Percentiles rank a stretch among this genome's conserved stretches.
phyloP scores from a whole-genome alignment of 1,140 invertebrate genomes.

The Atta texana region DNA sequence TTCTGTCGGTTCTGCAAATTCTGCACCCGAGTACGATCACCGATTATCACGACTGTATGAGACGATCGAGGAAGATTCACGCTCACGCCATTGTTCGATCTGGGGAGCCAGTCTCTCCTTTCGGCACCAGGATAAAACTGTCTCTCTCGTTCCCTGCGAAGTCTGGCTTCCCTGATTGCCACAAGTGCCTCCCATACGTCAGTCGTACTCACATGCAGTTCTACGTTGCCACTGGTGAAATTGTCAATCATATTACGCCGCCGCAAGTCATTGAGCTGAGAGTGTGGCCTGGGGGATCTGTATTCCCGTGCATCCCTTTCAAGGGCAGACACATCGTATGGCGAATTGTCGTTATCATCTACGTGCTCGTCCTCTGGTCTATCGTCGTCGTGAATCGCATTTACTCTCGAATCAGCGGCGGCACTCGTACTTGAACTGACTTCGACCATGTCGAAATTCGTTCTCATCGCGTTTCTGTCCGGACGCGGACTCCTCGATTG shows the following conservation, averaged over 20 bases:
- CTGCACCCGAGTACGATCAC: conserved; percentile 77
- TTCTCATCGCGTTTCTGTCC: conserved; percentile 68
- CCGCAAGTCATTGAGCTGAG: conserved; percentile 71
- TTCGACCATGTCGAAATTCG: conserved; percentile 73
- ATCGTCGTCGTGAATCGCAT: conserved; percentile 40
- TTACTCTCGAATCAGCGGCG: conserved; percentile 38
- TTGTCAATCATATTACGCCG: conserved; percentile 77
- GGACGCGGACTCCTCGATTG: conserved; percentile 66
- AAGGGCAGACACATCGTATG: conserved; percentile 55
- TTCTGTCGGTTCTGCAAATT: conserved; percentile 77
- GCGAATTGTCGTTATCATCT: conserved; percentile 58
- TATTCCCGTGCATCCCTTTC: conserved; percentile 66
- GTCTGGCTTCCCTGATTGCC: conserved; percentile 89
- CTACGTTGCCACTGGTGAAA: conserved; percentile 81
- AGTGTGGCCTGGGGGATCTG: conserved; percentile 61
- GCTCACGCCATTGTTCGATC: conserved; percentile 75
- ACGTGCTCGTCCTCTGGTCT: conserved; percentile 60
- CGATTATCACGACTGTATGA: conserved; percentile 84
- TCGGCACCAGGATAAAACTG: conserved; percentile 66
- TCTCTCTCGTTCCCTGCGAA: conserved; percentile 86
- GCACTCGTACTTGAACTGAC: conserved; percentile 64
- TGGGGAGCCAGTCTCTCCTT: conserved; percentile 71
- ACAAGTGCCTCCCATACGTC: conserved; percentile 90
- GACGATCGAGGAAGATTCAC: conserved; percentile 79
- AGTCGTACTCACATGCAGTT: conserved; percentile 85